Evolutionary conservation across 1,140 invertebrate genomes (phyloP), one percentile per base, ranked within the genome.

Genomic region (Cydia fagiglandana): DNA sequence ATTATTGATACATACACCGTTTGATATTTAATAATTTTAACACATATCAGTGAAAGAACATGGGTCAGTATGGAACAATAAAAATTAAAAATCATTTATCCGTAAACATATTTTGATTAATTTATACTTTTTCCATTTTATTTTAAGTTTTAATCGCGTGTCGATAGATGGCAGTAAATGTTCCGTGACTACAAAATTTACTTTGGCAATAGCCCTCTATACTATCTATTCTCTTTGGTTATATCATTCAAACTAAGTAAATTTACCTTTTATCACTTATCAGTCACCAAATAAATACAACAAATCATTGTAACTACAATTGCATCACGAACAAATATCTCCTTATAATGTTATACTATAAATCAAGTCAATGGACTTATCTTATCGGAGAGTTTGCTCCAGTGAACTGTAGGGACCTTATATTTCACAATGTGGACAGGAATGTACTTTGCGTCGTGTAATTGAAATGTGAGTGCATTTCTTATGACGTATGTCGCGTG

Each of bases 351-450:
- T 10, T 2, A 13, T 68, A 5, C 38, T 12, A 70, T 70, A 70
- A 70, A 38, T 70, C 66, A 68, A 34, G 28, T 28, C 4, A 70
- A 70, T 38, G 66, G 66, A 70, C 66, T 70, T 70, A 70, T 70
- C 66, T 70, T 70, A 70, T 70, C 66, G n/a, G 66, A 17, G 66
- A 70, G 66, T 70, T 70, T 70, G 66, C 66, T 70, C 66, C 66
- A 70, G 38, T 70, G 66, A 70, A 38, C 66, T 41, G 3, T 38
- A 17, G 66, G 34, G 30, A 34, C 66, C 64, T 66, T 70, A 70
- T 70, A 70, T 70, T 70, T 70, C 66, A 70, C 66, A 70, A 70
- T 45, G n/a, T 38, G 30, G 66, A 70, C 66, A 70, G 66, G n/a
- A 70, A 70, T 41, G 66, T 70, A 38, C 66, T 70, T 70, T 34